Percentiles rank a stretch among this genome's conserved stretches.
Evolutionary conservation across 2,113 vertebrate species (phyloP).

Genomic region (Platanista minor): DNA sequence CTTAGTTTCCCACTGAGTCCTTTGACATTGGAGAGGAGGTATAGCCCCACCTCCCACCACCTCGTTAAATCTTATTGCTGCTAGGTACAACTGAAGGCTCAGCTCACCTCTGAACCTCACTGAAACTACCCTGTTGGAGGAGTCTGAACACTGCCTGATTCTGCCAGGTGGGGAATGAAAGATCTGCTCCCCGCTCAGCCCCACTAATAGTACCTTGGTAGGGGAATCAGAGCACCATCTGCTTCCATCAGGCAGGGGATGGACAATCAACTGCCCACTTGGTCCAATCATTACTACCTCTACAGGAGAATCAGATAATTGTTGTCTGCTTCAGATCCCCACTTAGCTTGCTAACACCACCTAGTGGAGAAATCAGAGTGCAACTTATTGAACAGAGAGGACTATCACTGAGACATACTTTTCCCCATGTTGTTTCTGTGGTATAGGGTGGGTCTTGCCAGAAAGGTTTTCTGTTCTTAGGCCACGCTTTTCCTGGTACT

Average conservation of each 20-base stretch:
- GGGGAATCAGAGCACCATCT: background rate
- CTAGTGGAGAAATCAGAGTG: conserved; percentile 10
- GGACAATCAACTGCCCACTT: background rate
- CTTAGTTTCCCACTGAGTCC: background rate
- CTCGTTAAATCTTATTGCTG: background rate
- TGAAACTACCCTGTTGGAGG: background rate
- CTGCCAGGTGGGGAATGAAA: background rate
- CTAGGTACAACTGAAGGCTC: background rate
- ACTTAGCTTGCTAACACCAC: background rate
- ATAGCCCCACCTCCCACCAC: background rate
- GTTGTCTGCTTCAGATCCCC: background rate
- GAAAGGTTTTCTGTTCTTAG: background rate
- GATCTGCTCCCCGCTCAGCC: background rate
- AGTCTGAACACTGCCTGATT: background rate
- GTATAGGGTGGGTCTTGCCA: background rate
- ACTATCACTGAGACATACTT: background rate
- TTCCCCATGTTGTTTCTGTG: background rate
- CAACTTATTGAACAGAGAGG: background rate
- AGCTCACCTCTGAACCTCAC: background rate
- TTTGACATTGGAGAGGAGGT: background rate
- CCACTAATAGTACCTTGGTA: background rate
- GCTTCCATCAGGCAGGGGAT: background rate
- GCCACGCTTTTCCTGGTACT: background rate
- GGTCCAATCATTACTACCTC: background rate
- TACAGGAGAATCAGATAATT: background rate